Conservation (phyloP, 2,888 invertebrate species). For the Drosophila diplacantha region DNA sequence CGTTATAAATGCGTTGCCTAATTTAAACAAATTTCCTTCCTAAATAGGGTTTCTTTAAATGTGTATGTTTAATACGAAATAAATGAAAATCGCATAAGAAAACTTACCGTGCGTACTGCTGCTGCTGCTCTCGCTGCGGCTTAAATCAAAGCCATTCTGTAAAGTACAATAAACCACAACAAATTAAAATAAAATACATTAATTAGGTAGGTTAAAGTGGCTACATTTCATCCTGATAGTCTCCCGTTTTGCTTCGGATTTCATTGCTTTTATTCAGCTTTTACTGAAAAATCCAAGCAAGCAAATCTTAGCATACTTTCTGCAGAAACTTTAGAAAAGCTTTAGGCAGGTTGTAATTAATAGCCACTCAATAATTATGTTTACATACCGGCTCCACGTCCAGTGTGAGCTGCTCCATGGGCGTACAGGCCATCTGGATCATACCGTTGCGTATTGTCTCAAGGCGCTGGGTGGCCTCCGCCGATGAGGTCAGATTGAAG, state of each 20-base stretch:
- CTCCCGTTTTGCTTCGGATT: neutral
- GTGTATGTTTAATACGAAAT: neutral
- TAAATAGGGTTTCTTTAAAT: neutral
- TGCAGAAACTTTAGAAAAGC: slow-evolving; percentile 1
- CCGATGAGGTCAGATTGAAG: slow-evolving; percentile 72
- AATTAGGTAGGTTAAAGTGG: neutral
- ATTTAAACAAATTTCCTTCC: neutral
- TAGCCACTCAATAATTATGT: neutral
- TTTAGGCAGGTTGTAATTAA: neutral
- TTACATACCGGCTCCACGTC: slow-evolving; percentile 84
- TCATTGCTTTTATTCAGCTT: neutral
- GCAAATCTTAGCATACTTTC: neutral
- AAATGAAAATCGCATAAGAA: neutral
- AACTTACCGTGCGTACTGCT: slow-evolving; percentile 60
- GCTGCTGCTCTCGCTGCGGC: slow-evolving; percentile 58
- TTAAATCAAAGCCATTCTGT: slow-evolving; percentile 82
- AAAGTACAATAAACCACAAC: neutral
- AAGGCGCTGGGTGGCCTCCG: slow-evolving; percentile 67
- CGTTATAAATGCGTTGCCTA: neutral
- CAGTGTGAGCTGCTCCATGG: slow-evolving; percentile 81
- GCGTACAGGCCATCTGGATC: slow-evolving; percentile 61
- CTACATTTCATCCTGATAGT: neutral
- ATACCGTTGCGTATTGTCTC: slow-evolving; percentile 75
- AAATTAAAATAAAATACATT: neutral
- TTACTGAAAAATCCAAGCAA: neutral